Percentiles rank a stretch among this genome's conserved stretches.
These are phyloP conservation scores for Metaphire vulgaris DNA, from an alignment of 1,140 invertebrate genomes.

Conservation along the genomic window DNA sequence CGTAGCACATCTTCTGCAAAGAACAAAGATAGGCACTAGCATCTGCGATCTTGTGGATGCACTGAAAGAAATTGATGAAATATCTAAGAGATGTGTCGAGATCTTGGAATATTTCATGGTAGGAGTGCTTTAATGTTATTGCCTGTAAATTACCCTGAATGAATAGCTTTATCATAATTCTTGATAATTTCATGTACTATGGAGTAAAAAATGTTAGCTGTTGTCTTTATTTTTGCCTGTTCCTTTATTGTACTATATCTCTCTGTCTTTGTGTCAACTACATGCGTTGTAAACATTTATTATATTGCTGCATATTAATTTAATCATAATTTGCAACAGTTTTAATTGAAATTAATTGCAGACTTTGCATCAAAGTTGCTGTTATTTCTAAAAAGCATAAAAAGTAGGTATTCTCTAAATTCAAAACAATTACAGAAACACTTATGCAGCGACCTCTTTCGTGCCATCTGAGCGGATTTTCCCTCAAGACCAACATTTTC, in stretches of 20 bases:
- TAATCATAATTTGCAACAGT: too few relatives aligned
- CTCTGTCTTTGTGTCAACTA: too few relatives aligned
- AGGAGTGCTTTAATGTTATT: not conserved
- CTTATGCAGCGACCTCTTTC: too few relatives aligned
- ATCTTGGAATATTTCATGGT: not conserved
- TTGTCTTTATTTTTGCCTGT: too few relatives aligned
- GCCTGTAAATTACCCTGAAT: not conserved
- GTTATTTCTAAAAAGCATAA: too few relatives aligned
- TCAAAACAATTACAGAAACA: too few relatives aligned
- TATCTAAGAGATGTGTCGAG: not conserved
- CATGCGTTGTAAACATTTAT: not conserved
- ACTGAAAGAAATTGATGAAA: not conserved
- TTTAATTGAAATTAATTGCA: too few relatives aligned
- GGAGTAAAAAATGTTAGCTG: not conserved
- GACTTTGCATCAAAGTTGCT: too few relatives aligned
- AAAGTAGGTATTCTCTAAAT: too few relatives aligned
- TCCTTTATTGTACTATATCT: too few relatives aligned
- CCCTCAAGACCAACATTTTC: too few relatives aligned
- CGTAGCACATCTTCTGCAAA: not conserved
- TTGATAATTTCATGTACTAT: not conserved
- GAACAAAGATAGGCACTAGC: not conserved
- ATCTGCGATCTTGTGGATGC: not conserved
- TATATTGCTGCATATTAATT: not conserved
- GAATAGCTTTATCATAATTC: not conserved
- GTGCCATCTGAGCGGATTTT: too few relatives aligned